These are phyloP conservation scores for Epirrita christyi DNA, from an alignment of 2,888 invertebrate species.

Conservation along the genomic window DNA sequence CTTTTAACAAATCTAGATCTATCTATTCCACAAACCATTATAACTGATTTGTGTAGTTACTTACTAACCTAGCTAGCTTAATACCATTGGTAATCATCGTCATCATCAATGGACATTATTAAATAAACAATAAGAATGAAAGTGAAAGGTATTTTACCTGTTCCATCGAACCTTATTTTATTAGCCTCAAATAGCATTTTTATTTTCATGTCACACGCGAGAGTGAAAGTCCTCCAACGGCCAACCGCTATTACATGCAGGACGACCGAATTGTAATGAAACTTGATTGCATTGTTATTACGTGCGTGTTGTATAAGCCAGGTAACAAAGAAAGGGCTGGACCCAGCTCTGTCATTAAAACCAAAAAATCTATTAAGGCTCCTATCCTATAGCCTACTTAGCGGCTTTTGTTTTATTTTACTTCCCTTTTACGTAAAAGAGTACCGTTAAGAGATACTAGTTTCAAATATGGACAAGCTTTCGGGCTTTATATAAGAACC, in stretches of 20 bases:
- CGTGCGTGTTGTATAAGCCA: conserved; percentile 31
- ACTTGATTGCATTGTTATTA: conserved; percentile 34
- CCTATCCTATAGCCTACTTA: not conserved
- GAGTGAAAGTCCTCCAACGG: conserved; percentile 67
- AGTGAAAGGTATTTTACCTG: conserved; percentile 16
- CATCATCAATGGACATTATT: not conserved
- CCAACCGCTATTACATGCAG: conserved; percentile 49
- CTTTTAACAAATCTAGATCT: too few relatives aligned
- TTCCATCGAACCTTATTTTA: conserved; percentile 13
- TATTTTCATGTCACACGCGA: conserved; percentile 47
- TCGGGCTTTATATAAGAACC: too few relatives aligned
- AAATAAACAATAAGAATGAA: not conserved
- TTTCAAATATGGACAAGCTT: not conserved
- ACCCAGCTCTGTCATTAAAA: not conserved
- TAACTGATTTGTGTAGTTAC: too few relatives aligned
- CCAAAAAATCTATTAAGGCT: not conserved
- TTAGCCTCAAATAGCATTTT: conserved; percentile 37
- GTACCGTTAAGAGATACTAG: not conserved
- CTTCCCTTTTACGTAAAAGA: too few relatives aligned
- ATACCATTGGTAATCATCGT: not conserved
- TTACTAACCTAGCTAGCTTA: too few relatives aligned
- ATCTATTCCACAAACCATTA: too few relatives aligned
- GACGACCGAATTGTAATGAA: conserved; percentile 50
- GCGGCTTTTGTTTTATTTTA: too few relatives aligned
- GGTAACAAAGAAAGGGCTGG: conserved; percentile 21